phyloP scores from a whole-genome alignment of 2,113 vertebrate genomes.

The Cyanistes caeruleus region DNA sequence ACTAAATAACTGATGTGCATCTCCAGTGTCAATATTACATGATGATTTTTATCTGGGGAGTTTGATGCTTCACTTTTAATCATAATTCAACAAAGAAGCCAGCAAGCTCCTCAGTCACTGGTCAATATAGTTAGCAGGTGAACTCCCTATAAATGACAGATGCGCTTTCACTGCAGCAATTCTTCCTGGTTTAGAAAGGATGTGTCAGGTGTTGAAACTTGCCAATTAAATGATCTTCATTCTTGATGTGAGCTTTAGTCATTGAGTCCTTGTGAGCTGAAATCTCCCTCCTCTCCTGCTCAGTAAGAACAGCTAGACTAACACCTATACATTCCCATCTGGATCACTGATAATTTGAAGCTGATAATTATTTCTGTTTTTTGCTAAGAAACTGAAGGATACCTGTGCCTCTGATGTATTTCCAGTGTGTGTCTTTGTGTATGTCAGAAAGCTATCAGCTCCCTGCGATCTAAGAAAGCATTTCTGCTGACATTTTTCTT shows the following conservation, averaged over 20 bases:
- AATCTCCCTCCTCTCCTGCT: not conserved
- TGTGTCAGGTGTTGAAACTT: not conserved
- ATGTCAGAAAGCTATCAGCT: slow-evolving; percentile 1
- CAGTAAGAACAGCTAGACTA: not conserved
- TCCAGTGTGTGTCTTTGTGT: not conserved
- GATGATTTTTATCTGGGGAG: not conserved
- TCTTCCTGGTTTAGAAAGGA: not conserved
- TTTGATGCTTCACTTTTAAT: slow-evolving; percentile 43
- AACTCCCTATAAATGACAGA: not conserved
- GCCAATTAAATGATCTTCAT: slow-evolving; percentile 52
- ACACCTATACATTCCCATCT: not conserved
- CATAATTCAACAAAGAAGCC: not conserved
- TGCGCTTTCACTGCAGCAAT: not conserved
- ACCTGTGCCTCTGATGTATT: not conserved
- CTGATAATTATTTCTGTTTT: not conserved
- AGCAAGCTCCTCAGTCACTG: not conserved
- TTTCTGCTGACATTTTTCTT: slow-evolving; percentile 57
- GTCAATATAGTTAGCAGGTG: not conserved
- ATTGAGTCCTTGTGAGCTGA: not conserved
- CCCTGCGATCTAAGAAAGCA: slow-evolving; percentile 21
- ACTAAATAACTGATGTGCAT: not conserved
- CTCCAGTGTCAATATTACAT: not conserved
- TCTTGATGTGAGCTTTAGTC: slow-evolving; percentile 14
- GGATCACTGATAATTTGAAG: not conserved
- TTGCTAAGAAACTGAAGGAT: not conserved